A percentile compares a stretch with the other conserved stretches of the same genome.
phyloP scores from a whole-genome alignment of 1,140 invertebrate genomes.

The Heliconius hewitsoni region DNA sequence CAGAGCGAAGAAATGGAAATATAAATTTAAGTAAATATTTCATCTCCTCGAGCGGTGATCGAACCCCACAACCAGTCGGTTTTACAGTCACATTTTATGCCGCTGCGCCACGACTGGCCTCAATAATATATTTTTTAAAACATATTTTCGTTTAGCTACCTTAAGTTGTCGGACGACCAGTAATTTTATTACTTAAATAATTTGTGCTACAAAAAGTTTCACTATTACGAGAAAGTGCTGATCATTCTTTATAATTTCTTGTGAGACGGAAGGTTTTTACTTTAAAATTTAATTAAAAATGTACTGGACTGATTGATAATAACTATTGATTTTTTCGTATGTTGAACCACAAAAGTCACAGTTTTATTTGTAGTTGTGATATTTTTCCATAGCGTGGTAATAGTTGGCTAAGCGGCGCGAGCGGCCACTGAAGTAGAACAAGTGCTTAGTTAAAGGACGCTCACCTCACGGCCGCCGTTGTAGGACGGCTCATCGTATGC shows the following conservation, averaged over 20 bases:
- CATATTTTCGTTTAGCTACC: not conserved
- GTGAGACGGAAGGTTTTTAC: not conserved
- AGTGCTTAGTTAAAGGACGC: slow-evolving; percentile 77
- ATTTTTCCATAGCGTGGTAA: slow-evolving; percentile 25
- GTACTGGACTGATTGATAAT: not conserved
- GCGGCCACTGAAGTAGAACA: slow-evolving; percentile 67
- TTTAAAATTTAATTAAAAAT: not conserved
- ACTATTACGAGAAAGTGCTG: not conserved
- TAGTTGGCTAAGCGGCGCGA: slow-evolving; percentile 37
- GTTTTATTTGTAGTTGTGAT: not conserved
- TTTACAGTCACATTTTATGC: too few species aligned
- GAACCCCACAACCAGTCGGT: too few species aligned
- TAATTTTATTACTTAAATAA: not conserved
- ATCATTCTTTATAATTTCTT: slow-evolving; percentile 14
- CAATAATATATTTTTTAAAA: not conserved
- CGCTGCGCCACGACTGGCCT: too few species aligned
- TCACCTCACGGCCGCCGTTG: slow-evolving; percentile 67
- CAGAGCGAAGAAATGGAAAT: too few species aligned
- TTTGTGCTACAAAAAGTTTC: not conserved
- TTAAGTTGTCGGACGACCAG: not conserved
- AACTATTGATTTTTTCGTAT: not conserved
- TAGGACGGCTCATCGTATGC: slow-evolving; percentile 75
- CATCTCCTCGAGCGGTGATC: too few species aligned
- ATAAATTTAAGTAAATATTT: too few species aligned
- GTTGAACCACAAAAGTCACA: not conserved